Evolutionary conservation across 2,797 vertebrate species (phyloP).

Genomic region (Amazona ochrocephala): DNA sequence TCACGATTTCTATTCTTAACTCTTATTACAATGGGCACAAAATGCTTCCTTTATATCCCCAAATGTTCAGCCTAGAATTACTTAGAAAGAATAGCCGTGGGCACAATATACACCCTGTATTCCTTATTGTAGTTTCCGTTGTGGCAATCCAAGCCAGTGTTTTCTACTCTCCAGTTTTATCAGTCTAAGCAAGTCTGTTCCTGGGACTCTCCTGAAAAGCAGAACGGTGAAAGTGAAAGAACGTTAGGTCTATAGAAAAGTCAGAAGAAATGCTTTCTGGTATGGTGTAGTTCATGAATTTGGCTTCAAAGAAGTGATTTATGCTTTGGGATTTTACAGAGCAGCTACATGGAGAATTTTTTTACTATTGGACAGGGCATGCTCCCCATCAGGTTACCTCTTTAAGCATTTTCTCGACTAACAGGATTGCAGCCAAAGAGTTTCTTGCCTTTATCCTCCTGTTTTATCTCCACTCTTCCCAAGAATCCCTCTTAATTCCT

Average conservation of each 20-base stretch:
- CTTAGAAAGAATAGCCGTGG: neutral
- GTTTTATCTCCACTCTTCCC: slow-evolving; percentile 24
- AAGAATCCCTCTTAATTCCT: slow-evolving; percentile 12
- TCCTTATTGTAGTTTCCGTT: slow-evolving; percentile 9
- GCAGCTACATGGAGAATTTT: slow-evolving; percentile 9
- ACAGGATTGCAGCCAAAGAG: slow-evolving; percentile 9
- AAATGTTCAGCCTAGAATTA: neutral
- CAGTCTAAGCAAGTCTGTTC: slow-evolving; percentile 25
- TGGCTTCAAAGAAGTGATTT: slow-evolving; percentile 28
- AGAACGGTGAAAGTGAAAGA: slow-evolving; percentile 48
- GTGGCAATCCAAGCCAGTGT: slow-evolving; percentile 16
- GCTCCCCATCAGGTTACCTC: slow-evolving; percentile 22
- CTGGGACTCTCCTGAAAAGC: slow-evolving; percentile 37
- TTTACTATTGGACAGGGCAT: neutral
- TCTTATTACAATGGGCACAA: neutral
- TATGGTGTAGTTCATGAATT: slow-evolving; percentile 46
- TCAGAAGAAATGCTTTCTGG: slow-evolving; percentile 30
- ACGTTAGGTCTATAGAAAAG: neutral
- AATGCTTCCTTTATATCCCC: slow-evolving; percentile 11
- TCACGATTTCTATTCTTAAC: slow-evolving; percentile 5
- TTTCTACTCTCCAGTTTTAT: slow-evolving; percentile 5
- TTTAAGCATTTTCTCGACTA: neutral
- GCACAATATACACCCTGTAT: neutral
- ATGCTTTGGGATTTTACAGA: slow-evolving; percentile 30
- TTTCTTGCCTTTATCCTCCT: slow-evolving; percentile 22